Evolutionary conservation across 2,797 vertebrate genomes (phyloP).

Genomic region (Poeciliopsis gracilis): DNA sequence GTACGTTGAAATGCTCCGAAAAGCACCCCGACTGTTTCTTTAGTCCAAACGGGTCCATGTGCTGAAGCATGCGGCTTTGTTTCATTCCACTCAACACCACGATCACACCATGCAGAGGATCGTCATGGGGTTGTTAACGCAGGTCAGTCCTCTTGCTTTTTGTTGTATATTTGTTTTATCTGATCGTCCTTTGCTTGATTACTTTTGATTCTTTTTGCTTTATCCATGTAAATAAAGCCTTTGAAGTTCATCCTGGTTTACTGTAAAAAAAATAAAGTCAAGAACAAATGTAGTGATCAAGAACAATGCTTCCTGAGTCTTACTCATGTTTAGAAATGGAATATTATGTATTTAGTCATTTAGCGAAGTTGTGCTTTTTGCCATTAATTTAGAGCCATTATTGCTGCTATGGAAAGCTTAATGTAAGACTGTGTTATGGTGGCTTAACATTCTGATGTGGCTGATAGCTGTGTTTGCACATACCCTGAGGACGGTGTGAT

Average conservation of each 20-base stretch:
- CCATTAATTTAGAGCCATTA: not conserved
- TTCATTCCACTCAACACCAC: not conserved
- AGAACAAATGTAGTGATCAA: not conserved
- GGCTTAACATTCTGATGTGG: no score
- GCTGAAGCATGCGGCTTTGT: not conserved
- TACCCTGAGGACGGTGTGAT: no score
- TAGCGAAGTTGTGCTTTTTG: not conserved
- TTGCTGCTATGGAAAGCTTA: no score
- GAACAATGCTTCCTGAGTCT: not conserved
- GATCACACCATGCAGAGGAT: not conserved
- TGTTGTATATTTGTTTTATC: constrained; percentile 42
- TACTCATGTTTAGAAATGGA: not conserved
- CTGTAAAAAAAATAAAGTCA: constrained; percentile 36
- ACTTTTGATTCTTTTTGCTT: constrained; percentile 16
- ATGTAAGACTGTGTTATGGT: no score
- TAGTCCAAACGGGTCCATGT: not conserved
- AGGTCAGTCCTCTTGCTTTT: not conserved
- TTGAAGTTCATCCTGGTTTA: constrained; percentile 42
- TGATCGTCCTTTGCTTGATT: not conserved
- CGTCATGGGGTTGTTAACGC: not conserved
- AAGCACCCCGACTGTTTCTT: constrained; percentile 38
- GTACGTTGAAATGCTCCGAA: not conserved
- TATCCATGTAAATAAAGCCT: constrained; percentile 27
- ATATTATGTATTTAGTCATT: no score
- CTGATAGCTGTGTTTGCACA: no score